Percentiles rank a stretch among this genome's conserved stretches.
Conservation (phyloP, 2,888 invertebrate species). For the Hipparchia sbordonii region DNA sequence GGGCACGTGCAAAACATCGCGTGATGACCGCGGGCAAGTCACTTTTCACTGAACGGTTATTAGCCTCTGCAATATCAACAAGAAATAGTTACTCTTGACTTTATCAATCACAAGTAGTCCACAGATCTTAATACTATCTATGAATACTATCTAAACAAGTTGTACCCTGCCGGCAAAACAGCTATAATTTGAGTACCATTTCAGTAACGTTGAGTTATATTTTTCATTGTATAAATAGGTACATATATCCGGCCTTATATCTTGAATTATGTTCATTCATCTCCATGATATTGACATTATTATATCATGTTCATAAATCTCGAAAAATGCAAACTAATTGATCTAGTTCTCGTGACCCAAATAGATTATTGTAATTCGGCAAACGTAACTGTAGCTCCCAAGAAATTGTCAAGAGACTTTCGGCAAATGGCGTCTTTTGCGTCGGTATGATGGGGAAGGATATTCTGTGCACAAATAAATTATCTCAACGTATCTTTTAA, state of each 20-base stretch:
- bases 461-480: neutral
- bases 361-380: no score
- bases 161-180: neutral
- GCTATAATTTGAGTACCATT: neutral
- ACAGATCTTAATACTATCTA: neutral
- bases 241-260: no score
- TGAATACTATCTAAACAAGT: neutral
- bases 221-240: neutral
- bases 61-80: neutral
- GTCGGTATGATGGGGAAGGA: neutral
- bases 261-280: no score
- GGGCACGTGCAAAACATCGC: constrained; percentile 54
- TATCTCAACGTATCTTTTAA: neutral
- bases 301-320: no score
- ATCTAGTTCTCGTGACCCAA: no score
- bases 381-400: neutral
- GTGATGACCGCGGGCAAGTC: constrained; percentile 56
- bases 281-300: no score
- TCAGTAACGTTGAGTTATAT: neutral
- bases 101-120: neutral
- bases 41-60: constrained; percentile 7
- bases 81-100: constrained; percentile 12
- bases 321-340: no score
- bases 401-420: neutral
- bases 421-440: no score